A percentile compares a stretch with the other conserved stretches of the same genome.
Evolutionary conservation across 1,140 invertebrate genomes (phyloP).

Genomic region (Drosophila sturtevanti): DNA sequence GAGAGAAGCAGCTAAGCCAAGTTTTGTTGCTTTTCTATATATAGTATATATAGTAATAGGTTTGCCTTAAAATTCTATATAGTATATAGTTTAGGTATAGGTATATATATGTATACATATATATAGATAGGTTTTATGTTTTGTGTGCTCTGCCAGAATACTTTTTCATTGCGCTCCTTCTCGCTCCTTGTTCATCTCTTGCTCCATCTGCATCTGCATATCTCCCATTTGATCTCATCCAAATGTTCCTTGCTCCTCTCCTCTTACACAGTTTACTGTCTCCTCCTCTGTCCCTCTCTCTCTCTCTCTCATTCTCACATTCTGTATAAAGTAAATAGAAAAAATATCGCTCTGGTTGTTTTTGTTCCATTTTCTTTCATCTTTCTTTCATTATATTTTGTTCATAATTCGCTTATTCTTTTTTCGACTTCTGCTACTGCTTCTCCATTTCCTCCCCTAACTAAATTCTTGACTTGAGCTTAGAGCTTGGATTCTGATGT

Average conservation of each 20-base stretch:
- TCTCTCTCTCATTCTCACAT: slow-evolving; percentile 32
- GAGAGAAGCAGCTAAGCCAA: slow-evolving; percentile 6
- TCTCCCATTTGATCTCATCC: slow-evolving; percentile 4
- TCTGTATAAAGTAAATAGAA: slow-evolving; percentile 58
- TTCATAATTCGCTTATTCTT: slow-evolving; percentile 64
- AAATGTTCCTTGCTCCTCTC: neutral
- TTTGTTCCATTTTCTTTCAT: slow-evolving; percentile 34
- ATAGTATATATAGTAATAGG: slow-evolving; percentile 4
- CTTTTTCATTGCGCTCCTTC: neutral
- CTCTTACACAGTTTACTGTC: too few relatives aligned
- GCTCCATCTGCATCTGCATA: slow-evolving; percentile 34
- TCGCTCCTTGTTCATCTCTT: too few relatives aligned
- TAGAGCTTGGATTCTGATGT: slow-evolving; percentile 79
- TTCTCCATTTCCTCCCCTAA: neutral
- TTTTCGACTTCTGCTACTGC: neutral
- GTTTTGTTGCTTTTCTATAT: slow-evolving; percentile 4
- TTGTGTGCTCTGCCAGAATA: slow-evolving; percentile 8
- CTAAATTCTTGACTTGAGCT: slow-evolving; percentile 22
- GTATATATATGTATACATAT: neutral
- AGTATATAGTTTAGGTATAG: slow-evolving; percentile 9
- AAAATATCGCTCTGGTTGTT: slow-evolving; percentile 52
- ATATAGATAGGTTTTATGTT: slow-evolving; percentile 6
- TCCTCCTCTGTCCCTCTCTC: slow-evolving; percentile 5
- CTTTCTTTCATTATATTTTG: slow-evolving; percentile 18
- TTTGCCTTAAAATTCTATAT: slow-evolving; percentile 7